Percentiles rank a stretch among this genome's conserved stretches.
Evolutionary conservation across 2,113 vertebrate genomes (phyloP).

Genomic region (Daphoenositta chrysoptera): DNA sequence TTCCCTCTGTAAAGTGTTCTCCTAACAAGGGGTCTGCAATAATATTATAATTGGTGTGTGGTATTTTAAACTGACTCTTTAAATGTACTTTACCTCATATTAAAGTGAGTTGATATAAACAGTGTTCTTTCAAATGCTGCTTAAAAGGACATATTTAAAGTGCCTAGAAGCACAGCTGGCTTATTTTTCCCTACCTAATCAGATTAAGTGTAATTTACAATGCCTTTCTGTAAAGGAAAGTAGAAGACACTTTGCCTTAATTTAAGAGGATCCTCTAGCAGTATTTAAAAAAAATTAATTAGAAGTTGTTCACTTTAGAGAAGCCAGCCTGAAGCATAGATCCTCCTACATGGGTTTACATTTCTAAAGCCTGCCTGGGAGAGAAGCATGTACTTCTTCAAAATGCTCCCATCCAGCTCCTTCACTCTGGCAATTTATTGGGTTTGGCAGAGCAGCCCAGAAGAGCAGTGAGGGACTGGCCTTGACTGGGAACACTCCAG

Average conservation of each 20-base stretch:
- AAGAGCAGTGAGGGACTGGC: not conserved
- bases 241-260: conserved; percentile 47
- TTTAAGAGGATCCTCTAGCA: conserved; percentile 58
- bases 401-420: not conserved
- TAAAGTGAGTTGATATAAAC: conserved; percentile 56
- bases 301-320: conserved; percentile 65
- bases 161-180: conserved; percentile 27
- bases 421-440: not conserved
- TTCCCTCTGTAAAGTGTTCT: conserved; percentile 28
- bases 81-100: conserved; percentile 48
- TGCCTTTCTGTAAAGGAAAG: conserved; percentile 51
- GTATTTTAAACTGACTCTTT: conserved; percentile 59
- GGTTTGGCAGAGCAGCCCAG: not conserved
- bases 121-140: conserved; percentile 38
- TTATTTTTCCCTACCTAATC: conserved; percentile 41
- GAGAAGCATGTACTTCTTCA: not conserved
- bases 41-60: conserved; percentile 44
- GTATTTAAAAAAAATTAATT: conserved; percentile 56
- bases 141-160: conserved; percentile 63
- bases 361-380: conserved; percentile 34
- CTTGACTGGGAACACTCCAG: not conserved
- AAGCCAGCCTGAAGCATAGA: conserved; percentile 44
- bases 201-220: conserved; percentile 59
- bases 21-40: not conserved
- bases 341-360: conserved; percentile 33